phyloP scores from a whole-genome alignment of 2,113 vertebrate genomes.

The Morphnarchus princeps region DNA sequence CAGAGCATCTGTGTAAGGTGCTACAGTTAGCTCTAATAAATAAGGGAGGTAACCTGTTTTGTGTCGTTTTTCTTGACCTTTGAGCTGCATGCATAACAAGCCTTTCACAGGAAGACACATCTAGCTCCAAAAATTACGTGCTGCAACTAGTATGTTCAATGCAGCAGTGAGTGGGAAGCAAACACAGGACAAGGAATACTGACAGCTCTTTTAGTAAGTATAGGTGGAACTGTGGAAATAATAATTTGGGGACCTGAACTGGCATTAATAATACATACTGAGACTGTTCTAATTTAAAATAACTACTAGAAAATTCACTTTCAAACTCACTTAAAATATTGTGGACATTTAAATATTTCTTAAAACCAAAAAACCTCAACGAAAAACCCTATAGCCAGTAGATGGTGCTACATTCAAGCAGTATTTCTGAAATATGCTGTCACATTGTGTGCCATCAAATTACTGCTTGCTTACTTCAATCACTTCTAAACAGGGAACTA shows the following conservation, averaged over 20 bases:
- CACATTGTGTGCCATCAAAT: background rate
- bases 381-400: background rate
- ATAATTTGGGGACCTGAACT: background rate
- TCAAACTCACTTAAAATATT: background rate
- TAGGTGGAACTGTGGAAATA: background rate
- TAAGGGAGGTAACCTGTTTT: background rate
- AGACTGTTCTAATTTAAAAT: background rate
- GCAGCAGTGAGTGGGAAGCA: background rate
- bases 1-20: background rate
- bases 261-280: background rate
- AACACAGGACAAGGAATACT: background rate
- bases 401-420: slow-evolving; percentile 52
- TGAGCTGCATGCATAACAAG: background rate
- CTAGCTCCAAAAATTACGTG: background rate
- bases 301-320: background rate
- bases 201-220: background rate
- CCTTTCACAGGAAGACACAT: background rate
- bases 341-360: background rate
- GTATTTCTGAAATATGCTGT: background rate
- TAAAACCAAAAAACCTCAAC: fast-evolving
- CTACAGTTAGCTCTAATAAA: background rate
- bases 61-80: background rate
- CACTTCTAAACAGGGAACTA: background rate
- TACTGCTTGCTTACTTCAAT: background rate
- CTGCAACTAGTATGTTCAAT: background rate